These are phyloP conservation scores for Holothuria scabra DNA, from an alignment of 53 echinoderm and acorn worm genomes.

Conservation along the genomic window DNA sequence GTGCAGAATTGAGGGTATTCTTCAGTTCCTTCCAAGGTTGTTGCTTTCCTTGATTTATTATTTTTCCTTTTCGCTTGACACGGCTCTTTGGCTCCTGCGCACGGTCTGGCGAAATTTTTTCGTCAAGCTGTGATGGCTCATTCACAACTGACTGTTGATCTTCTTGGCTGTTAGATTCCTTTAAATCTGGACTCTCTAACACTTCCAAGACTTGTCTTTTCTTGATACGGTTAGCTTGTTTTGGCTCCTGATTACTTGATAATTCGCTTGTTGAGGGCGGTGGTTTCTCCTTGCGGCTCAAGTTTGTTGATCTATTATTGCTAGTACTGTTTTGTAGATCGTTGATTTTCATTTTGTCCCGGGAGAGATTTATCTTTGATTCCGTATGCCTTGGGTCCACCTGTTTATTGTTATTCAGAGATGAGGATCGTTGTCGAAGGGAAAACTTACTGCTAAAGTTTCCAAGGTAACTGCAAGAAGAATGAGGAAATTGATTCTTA, in stretches of 20 bases:
- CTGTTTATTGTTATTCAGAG: constrained; percentile 49
- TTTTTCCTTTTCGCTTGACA: constrained; percentile 27
- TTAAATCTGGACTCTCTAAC: not conserved
- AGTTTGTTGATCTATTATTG: constrained; percentile 25
- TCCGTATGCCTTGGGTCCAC: constrained; percentile 41
- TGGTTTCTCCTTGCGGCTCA: not conserved
- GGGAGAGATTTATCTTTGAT: constrained; percentile 28
- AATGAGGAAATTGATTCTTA: not conserved
- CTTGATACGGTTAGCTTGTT: constrained; percentile 16
- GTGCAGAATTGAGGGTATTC: constrained; percentile 50
- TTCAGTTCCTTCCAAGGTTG: constrained; percentile 49
- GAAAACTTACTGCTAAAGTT: constrained; percentile 44
- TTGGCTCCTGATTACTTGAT: constrained; percentile 1
- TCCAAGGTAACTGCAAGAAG: constrained; percentile 15
- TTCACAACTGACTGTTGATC: not conserved
- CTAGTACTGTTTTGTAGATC: constrained; percentile 55
- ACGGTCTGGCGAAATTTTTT: constrained; percentile 2
- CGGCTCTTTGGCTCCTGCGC: constrained; percentile 20
- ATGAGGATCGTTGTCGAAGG: constrained; percentile 13
- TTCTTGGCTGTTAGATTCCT: constrained; percentile 8
- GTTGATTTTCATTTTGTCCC: constrained; percentile 48
- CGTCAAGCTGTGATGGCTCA: constrained; percentile 7
- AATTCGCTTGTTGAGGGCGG: constrained; percentile 25
- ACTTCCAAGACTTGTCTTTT: constrained; percentile 20
- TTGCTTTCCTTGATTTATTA: constrained; percentile 51